A percentile compares a stretch with the other conserved stretches of the same genome.
These are phyloP conservation scores for Oncorhynchus kisutch DNA, from an alignment of 2,113 vertebrate genomes.

Conservation along the genomic window DNA sequence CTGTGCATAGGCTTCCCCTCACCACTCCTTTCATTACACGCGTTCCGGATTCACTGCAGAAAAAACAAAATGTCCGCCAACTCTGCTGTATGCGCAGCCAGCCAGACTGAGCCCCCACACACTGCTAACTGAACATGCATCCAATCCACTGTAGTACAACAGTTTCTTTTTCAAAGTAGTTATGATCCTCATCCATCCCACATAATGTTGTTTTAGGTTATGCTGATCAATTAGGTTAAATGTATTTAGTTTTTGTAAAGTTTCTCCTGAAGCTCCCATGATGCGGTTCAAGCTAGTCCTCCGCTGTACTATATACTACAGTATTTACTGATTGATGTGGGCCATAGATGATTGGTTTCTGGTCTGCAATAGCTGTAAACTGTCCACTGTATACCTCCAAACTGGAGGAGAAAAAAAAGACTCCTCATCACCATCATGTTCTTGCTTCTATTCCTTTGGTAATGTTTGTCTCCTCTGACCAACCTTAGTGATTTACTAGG, in stretches of 20 bases:
- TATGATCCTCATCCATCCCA: background rate
- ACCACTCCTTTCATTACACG: slow-evolving; percentile 47
- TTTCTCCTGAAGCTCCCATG: background rate
- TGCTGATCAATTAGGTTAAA: background rate
- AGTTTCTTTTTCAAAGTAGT: background rate
- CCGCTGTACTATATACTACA: background rate
- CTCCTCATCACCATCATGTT: background rate
- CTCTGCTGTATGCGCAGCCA: slow-evolving; percentile 51
- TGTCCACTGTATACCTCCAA: background rate
- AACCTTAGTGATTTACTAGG: background rate
- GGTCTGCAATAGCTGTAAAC: background rate
- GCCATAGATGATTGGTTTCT: background rate
- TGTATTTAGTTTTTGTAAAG: background rate
- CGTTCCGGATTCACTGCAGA: slow-evolving; percentile 54
- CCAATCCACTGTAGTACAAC: slow-evolving; percentile 16
- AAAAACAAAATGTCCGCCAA: slow-evolving; percentile 67
- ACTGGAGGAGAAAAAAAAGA: background rate
- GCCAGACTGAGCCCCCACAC: slow-evolving; percentile 42
- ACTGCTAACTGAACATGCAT: slow-evolving; percentile 54
- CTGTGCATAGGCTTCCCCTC: slow-evolving; percentile 39
- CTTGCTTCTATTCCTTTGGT: background rate
- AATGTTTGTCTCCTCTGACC: background rate
- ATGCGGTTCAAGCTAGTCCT: slow-evolving; percentile 3
- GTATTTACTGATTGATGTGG: background rate
- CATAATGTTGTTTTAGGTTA: too few relatives aligned